Conservation (phyloP, 2,113 vertebrate genomes). For the Cyprinodon variegatus region DNA sequence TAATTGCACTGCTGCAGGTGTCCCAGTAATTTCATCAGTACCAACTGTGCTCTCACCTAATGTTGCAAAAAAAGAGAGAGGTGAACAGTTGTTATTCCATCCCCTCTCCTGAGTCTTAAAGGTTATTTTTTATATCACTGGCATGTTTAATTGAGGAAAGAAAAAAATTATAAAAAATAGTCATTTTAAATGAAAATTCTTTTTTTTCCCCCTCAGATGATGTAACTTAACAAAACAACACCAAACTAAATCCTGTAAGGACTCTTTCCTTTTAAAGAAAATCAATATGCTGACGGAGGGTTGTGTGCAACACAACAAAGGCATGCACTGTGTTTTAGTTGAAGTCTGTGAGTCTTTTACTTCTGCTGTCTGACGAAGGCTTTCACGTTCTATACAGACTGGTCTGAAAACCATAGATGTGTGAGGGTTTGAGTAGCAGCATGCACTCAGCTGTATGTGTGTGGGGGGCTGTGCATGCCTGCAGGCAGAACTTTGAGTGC, state of each 20-base stretch:
- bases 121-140: not conserved
- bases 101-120: not conserved
- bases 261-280: not conserved
- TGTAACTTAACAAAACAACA: not conserved
- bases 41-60: not conserved
- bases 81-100: not conserved
- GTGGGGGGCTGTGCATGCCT: constrained; percentile 40
- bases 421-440: not conserved
- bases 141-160: not conserved
- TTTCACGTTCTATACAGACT: constrained; percentile 43
- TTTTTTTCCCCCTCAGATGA: constrained; percentile 4
- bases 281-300: not conserved
- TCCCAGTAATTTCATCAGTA: not conserved
- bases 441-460: constrained; percentile 21
- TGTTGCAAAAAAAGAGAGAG: not conserved
- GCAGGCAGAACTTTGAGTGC: constrained; percentile 54
- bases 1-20: constrained; percentile 4
- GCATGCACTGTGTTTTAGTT: not conserved
- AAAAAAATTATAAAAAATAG: not conserved
- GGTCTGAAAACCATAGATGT: constrained; percentile 19
- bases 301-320: constrained; percentile 1
- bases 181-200: constrained; percentile 2
- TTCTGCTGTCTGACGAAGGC: constrained; percentile 23
- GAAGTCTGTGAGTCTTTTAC: not conserved
- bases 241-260: not conserved